Evolutionary conservation across 1,140 invertebrate species (phyloP).

Genomic region (Hyles euphorbiae): DNA sequence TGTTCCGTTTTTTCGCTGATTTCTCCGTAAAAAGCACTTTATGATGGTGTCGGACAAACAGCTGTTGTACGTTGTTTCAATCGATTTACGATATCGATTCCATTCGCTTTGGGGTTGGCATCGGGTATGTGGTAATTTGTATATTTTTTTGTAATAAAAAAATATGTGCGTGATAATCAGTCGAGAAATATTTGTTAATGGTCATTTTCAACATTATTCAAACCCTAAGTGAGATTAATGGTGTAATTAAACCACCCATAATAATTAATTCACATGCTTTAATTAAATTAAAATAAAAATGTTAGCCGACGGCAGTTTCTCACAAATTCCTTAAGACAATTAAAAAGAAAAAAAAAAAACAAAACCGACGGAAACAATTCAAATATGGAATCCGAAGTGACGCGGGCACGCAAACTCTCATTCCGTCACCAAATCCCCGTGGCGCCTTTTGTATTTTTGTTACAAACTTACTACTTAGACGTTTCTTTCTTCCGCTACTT

Average conservation of each 20-base stretch:
- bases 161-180: no score
- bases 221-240: no score
- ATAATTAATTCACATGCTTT: no score
- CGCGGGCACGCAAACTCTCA: constrained; percentile 50
- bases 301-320: no score
- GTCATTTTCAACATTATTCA: no score
- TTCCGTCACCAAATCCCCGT: constrained; percentile 43
- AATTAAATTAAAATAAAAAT: no score
- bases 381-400: constrained; percentile 47
- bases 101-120: no score
- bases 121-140: no score
- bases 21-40: background rate
- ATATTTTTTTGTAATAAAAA: no score
- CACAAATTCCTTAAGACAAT: background rate
- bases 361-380: constrained; percentile 34
- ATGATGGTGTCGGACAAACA: constrained; percentile 9
- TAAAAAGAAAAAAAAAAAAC: constrained; percentile 21
- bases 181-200: no score
- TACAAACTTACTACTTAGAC: constrained; percentile 69
- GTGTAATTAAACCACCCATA: no score
- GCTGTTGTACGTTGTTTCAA: constrained; percentile 15
- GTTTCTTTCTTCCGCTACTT: constrained; percentile 62
- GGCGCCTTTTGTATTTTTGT: constrained; percentile 35
- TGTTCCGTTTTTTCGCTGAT: constrained; percentile 40
- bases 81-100: constrained; percentile 23